Conservation (phyloP, 2,113 vertebrate genomes). For the Lipotes vexillifer region DNA sequence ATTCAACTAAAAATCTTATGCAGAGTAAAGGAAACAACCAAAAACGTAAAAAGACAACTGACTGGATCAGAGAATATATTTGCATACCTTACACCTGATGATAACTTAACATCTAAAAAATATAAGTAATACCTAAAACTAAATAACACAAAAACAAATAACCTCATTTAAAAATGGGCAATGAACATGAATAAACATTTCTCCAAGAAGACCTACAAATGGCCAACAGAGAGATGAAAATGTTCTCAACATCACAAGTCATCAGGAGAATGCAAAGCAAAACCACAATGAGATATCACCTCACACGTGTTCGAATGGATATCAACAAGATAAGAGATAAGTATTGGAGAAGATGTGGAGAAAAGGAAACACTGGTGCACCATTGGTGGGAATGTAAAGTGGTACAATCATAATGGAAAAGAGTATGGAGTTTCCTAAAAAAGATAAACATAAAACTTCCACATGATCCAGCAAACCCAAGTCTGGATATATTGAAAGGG, state of each 20-base stretch:
- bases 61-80: neutral
- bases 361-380: neutral
- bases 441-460: neutral
- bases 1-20: neutral
- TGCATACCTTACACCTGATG: neutral
- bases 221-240: neutral
- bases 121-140: neutral
- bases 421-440: neutral
- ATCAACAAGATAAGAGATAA: neutral
- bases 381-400: neutral
- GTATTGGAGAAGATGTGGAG: neutral
- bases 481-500: neutral
- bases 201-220: neutral
- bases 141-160: neutral
- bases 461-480: neutral
- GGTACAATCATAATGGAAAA: neutral
- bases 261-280: neutral
- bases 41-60: neutral
- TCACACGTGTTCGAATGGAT: neutral
- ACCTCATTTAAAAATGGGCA: neutral
- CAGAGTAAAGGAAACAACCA: neutral
- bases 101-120: neutral
- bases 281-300: neutral
- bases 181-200: neutral
- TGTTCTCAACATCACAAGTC: neutral